Evolutionary conservation across 2,888 invertebrate genomes (phyloP), one percentile per base, ranked within the genome.

Genomic region (Plebejus anna): DNA sequence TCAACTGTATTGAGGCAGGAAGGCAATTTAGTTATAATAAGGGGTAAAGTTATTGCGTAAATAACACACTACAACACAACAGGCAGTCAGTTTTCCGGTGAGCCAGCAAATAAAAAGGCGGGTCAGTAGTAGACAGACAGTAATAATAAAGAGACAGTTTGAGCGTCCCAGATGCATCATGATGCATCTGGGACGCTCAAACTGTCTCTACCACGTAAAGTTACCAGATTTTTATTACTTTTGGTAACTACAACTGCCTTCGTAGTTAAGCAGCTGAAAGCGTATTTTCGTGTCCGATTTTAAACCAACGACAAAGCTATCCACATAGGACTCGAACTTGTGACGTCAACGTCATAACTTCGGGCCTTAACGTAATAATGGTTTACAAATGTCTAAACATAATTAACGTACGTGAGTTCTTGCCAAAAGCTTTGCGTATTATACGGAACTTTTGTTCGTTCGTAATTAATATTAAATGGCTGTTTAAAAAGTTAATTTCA

Each of bases 401-500:
- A 51, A 32, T 28, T 51, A 72, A 47, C 42, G 28, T 72, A 72
- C 55, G 32, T 55, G 55, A 73, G 51, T 51, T 71, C 72, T 47
- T 73, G 51, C 73, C 73, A 51, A 28, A 32, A 22, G 73, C 55
- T 61, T 72, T 70, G 42, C 47, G 75, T 75, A 42, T 42, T 42
- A 51, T 61, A 59, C 59, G 28, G 51, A 73, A 73, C 73, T 73
- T 51, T 73, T 51, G 51, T 51, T 73, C 73, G 71, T 42, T 71
- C 73, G 73, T 73, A 73, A 73, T 73, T 73, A 73, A 73, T 73
- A 51, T 73, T 73, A 73, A 73, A 72, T 73, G 71, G 59, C 70
- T 72, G 61, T 59, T 72, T 42, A 42, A 76, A 72, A 57, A 72
- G 71, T 59, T 59, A 72, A 72, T 72, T 72, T 59, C 59, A 76